Base-by-base conservation (phyloP, 2,797 vertebrate genomes). In the Synaphobranchus kaupii region DNA sequence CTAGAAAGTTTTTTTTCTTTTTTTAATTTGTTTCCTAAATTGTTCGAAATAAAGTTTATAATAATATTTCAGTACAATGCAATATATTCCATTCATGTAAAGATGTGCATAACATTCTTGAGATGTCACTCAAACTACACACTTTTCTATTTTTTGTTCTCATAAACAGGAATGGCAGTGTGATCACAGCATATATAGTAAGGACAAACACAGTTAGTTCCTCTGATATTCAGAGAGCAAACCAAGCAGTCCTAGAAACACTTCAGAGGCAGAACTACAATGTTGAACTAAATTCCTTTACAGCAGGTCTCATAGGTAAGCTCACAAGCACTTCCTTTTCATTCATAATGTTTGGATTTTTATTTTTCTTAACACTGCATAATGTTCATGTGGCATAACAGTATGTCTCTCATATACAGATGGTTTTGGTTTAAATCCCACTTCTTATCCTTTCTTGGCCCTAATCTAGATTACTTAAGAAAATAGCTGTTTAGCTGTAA, bases 101-200 rank as follows among this genome's bases (percentile, higher is more conserved):
- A 56, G 54, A 10, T 56, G 54, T 56, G 54, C 54, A 1, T 56
- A 4, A 15, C 54, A 56, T 56, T 66, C 28, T 4, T 73, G 28
- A 73, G 31, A 73, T 39, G 9, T 66, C 20, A 66, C 13, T 7
- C 80, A 1, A 39, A 52, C 8, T 80, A 25, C 20, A 50, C 44
- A 52, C 39, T 5, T 78, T 3, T 44, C 47, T 20, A 66, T n/a
- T 80, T 80, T 80, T 48, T 89, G 84, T 89, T 0, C 91, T 60
- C 90, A 89, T 87, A 0, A 89, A 85, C 91, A 98, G 98, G 44
- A 13, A 81, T 28, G 98, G 97, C 90, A 98, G 97, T 84, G 84
- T 97, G 86, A 76, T 94, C 63, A 92, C 94, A 89, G 73, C 88
- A 0, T 97, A 93, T 20, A 83, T 87, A 80, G 28, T 98, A 83